Conservation (phyloP, 2,888 invertebrate species). For the Leptopilina syphax region DNA sequence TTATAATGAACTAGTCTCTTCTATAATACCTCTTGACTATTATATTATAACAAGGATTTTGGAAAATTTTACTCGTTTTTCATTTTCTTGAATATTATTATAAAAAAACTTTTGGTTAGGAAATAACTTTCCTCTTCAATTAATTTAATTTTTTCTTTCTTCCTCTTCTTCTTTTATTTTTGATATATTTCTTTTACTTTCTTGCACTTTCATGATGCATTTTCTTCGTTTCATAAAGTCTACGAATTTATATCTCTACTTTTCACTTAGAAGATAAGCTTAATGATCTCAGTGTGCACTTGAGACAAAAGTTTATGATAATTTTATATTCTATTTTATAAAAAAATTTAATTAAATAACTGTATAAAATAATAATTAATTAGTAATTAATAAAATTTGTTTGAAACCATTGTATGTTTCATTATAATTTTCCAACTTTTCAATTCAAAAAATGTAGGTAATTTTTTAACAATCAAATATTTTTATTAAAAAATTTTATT, state of each 20-base stretch:
- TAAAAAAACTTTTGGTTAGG: neutral
- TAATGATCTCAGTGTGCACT: neutral
- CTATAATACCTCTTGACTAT: neutral
- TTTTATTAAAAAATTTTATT: too few relatives aligned
- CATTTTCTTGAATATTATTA: neutral
- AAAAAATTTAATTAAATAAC: too few relatives aligned
- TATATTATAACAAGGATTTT: neutral
- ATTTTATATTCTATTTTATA: too few relatives aligned
- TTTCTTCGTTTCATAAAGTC: slow-evolving; percentile 6
- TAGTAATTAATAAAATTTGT: too few relatives aligned
- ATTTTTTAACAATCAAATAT: too few relatives aligned
- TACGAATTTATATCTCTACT: neutral
- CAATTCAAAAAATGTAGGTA: too few relatives aligned
- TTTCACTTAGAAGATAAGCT: neutral
- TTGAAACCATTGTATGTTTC: too few relatives aligned
- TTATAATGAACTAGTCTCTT: neutral
- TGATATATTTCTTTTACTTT: neutral
- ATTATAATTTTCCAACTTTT: too few relatives aligned
- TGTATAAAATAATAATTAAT: too few relatives aligned
- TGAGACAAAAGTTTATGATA: neutral
- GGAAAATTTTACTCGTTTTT: neutral
- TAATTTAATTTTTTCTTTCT: neutral
- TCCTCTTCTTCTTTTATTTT: neutral
- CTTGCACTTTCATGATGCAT: neutral
- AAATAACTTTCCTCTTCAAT: neutral